Evolutionary conservation across 1,140 invertebrate genomes (phyloP).

Genomic region (Lepidurus apus): DNA sequence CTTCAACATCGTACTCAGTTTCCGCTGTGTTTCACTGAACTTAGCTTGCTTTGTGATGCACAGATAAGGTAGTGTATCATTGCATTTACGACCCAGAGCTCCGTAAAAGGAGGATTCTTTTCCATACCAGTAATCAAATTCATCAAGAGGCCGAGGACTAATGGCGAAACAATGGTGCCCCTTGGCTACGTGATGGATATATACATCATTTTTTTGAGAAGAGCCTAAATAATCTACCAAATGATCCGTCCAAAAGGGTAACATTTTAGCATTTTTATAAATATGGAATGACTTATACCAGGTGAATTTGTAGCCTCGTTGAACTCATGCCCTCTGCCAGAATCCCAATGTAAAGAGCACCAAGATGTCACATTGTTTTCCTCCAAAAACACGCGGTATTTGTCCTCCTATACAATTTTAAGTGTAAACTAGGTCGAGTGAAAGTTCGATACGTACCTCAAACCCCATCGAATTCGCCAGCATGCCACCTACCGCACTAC

Average conservation of each 20-base stretch:
- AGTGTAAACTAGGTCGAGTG: background rate
- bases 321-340: background rate
- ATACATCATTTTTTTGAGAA: background rate
- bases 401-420: background rate
- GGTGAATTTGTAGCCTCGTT: background rate
- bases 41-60: background rate
- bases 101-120: too few relatives aligned
- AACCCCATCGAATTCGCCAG: background rate
- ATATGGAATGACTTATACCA: background rate
- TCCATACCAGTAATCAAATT: too few relatives aligned
- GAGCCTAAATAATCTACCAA: background rate
- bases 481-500: background rate
- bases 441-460: background rate
- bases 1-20: too few relatives aligned
- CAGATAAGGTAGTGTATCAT: background rate
- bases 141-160: too few relatives aligned
- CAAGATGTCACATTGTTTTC: background rate
- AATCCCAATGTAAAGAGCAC: background rate
- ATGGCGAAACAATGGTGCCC: background rate
- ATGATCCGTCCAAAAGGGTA: background rate
- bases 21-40: too few relatives aligned
- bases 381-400: background rate
- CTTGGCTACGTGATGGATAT: background rate
- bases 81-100: background rate
- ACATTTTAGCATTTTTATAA: background rate